phyloP scores from a whole-genome alignment of 2,113 vertebrate genomes.

The Panurus biarmicus region DNA sequence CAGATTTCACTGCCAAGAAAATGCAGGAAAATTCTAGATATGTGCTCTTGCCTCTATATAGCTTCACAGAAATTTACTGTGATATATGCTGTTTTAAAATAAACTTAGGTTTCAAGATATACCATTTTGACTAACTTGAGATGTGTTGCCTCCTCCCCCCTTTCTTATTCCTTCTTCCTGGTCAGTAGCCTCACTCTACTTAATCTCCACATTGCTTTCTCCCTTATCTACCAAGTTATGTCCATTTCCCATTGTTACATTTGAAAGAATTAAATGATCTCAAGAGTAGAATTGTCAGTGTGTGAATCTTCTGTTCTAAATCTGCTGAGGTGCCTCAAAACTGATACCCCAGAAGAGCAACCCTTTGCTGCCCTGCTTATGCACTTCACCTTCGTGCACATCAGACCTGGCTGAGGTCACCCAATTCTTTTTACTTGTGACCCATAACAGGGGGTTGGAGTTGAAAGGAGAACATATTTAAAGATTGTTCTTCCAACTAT shows the following conservation, averaged over 20 bases:
- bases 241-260: background rate
- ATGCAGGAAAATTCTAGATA: background rate
- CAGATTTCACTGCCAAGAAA: background rate
- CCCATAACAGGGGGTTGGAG: background rate
- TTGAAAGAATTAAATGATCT: background rate
- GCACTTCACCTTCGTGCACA: background rate
- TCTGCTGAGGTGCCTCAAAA: background rate
- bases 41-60: background rate
- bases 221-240: background rate
- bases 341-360: background rate
- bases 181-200: background rate
- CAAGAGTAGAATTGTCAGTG: background rate
- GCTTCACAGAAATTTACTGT: background rate
- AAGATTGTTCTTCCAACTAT: background rate
- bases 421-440: background rate
- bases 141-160: background rate
- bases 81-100: background rate
- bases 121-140: background rate
- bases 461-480: background rate
- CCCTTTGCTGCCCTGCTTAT: background rate
- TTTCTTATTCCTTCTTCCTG: background rate
- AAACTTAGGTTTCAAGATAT: background rate
- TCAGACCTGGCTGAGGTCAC: background rate
- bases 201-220: background rate
- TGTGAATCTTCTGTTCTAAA: background rate